Percentiles rank a stretch among this genome's conserved stretches.
Conservation (phyloP, 2,888 invertebrate genomes). For the Liposcelis brunnea region DNA sequence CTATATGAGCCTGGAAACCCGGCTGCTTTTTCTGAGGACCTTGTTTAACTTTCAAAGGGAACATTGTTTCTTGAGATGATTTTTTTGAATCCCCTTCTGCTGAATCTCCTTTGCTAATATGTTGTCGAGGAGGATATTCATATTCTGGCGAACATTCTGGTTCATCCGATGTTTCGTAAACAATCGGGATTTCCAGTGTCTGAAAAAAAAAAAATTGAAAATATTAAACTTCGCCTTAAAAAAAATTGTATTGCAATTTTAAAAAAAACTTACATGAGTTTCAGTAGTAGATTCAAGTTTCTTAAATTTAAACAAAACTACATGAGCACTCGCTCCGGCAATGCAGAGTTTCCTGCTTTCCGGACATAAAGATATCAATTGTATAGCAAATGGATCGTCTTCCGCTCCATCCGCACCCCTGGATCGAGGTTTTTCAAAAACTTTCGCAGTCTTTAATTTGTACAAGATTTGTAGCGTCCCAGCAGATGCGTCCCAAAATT, state of each 20-base stretch:
- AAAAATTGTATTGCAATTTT: background rate
- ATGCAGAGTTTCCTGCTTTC: conserved; percentile 81
- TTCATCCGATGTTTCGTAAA: conserved; percentile 62
- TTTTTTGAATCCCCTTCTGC: conserved; percentile 30
- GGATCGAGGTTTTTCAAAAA: conserved; percentile 56
- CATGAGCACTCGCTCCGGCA: conserved; percentile 83
- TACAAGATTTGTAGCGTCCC: conserved; percentile 92
- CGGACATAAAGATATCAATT: conserved; percentile 78
- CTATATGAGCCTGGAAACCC: conserved; percentile 94
- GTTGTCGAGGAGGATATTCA: conserved; percentile 41
- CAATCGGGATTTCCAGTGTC: conserved; percentile 76
- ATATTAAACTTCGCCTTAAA: background rate
- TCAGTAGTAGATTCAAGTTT: conserved; percentile 75
- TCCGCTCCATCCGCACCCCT: conserved; percentile 45
- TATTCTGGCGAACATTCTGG: conserved; percentile 64
- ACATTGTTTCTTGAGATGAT: conserved; percentile 25
- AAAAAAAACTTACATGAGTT: conserved; percentile 42
- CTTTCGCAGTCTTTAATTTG: conserved; percentile 92
- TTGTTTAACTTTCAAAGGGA: conserved; percentile 46
- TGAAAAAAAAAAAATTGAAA: conserved; percentile 25
- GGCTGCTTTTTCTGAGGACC: conserved; percentile 72
- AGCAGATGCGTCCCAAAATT: conserved; percentile 98
- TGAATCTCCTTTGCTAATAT: conserved; percentile 17
- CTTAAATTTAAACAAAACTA: conserved; percentile 88
- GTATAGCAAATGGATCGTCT: conserved; percentile 80